Conservation (phyloP, 2,888 invertebrate species). For the Mesodorylaimus sp. region DNA sequence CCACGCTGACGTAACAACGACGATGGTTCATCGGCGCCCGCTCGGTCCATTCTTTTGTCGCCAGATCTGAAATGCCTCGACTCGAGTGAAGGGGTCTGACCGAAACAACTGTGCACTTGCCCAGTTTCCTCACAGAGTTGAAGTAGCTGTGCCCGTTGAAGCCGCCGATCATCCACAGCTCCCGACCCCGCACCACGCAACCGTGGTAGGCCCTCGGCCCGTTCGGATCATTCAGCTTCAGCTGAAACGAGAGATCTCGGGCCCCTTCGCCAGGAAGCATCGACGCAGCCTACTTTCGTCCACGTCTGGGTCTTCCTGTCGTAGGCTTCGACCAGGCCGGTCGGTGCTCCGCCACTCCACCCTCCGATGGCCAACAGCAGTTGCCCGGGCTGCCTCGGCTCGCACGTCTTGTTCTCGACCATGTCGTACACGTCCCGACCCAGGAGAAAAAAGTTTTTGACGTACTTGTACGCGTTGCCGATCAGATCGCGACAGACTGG, state of each 20-base stretch:
- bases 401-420: too few species aligned
- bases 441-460: too few species aligned
- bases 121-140: conserved; percentile 38
- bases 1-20: conserved; percentile 60
- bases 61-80: neutral
- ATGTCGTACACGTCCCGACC: too few species aligned
- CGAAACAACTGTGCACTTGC: neutral
- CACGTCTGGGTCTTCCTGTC: conserved; percentile 73
- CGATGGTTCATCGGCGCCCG: conserved; percentile 49
- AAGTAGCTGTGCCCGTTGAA: conserved; percentile 36
- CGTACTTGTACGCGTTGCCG: too few species aligned
- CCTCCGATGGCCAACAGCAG: conserved; percentile 39
- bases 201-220: conserved; percentile 68
- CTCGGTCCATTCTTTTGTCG: conserved; percentile 59
- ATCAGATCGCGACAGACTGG: too few species aligned
- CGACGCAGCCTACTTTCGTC: conserved; percentile 32
- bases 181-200: conserved; percentile 32
- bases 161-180: conserved; percentile 37
- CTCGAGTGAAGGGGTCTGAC: too few species aligned
- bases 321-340: conserved; percentile 63
- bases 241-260: neutral
- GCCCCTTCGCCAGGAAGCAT: too few species aligned
- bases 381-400: conserved; percentile 47
- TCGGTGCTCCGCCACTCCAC: conserved; percentile 53
- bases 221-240: conserved; percentile 42